Evolutionary conservation across 2,797 vertebrate genomes (phyloP).

Genomic region (Aulostomus chinensis): DNA sequence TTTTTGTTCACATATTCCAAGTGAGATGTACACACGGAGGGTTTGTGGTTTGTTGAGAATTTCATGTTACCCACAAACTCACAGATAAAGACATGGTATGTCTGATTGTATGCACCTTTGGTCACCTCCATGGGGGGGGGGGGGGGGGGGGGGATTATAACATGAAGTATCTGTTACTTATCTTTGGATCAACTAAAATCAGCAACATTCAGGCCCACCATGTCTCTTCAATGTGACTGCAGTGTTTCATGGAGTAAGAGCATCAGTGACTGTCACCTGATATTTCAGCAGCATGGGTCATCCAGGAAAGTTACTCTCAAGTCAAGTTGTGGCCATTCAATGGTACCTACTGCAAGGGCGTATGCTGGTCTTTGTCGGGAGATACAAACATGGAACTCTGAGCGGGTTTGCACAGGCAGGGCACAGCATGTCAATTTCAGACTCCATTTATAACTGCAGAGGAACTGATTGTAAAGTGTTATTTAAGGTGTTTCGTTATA

Average conservation of each 20-base stretch:
- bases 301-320: constrained; percentile 84
- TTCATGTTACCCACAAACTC: constrained; percentile 52
- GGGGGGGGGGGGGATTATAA: constrained; percentile 14
- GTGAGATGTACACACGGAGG: constrained; percentile 59
- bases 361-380: constrained; percentile 78
- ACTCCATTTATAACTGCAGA: constrained; percentile 8
- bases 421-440: constrained; percentile 17
- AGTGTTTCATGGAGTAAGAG: constrained; percentile 41
- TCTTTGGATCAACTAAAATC: constrained; percentile 29
- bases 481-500: constrained; percentile 17
- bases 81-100: constrained; percentile 66
- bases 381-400: constrained; percentile 51
- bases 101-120: constrained; percentile 64
- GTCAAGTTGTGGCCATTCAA: constrained; percentile 87
- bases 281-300: constrained; percentile 78
- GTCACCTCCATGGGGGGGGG: constrained; percentile 27
- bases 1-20: constrained; percentile 38
- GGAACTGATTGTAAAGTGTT: background rate
- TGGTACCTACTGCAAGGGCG: constrained; percentile 80
- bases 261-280: constrained; percentile 56
- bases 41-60: constrained; percentile 69
- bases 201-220: constrained; percentile 63
- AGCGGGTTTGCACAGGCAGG: constrained; percentile 55
- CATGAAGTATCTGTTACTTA: constrained; percentile 7
- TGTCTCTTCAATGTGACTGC: constrained; percentile 58